Base-by-base conservation (phyloP, 2,888 invertebrate genomes). In the Drosophila niveifrons region DNA sequence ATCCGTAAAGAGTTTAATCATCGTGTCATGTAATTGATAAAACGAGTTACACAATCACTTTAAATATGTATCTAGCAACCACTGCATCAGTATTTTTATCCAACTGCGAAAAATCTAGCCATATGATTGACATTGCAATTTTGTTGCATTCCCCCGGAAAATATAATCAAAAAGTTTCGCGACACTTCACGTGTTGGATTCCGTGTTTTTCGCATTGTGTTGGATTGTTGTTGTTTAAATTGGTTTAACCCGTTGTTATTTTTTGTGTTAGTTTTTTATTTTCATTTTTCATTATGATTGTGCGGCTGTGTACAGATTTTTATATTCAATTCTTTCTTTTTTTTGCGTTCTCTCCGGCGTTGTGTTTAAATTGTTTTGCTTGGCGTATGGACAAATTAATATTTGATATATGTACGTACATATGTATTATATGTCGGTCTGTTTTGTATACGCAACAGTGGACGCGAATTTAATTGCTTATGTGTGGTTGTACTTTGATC, bases 81-180 rank as follows among this genome's bases (percentile, higher is more conserved):
- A 23, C 6, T 23, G 23, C 23, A 1, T 3, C 23, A 23, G 23
- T 23, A 23, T 23, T 23, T 23, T 23, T 23, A 23, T 23, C 39
- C 29, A 10, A 8, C 39, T n/a, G 39, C 15, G 39, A 11, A 18
- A 46, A 13, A 34, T 36, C 58, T 52, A 39, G 13, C 39, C 39
- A 41, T 13, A 65, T 65, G 67, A 73, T 64, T 66, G 58, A 69
- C 73, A 63, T 57, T 68, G 64, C 74, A 66, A 82, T 82, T 88
- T 67, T 43, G 56, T 36, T 51, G 57, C 61, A 65, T 23, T 44
- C 23, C 11, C 11, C 23, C 18, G 47, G 34, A 73, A 75, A 73
- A 70, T 53, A 56, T 69, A 53, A 73, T 75, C 48, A 56, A 78
- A 72, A 77, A 44, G 23, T 29, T 62, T 41, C 6, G 36, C 17